These are phyloP conservation scores for Platycheirus rosarum DNA, from an alignment of 2,888 invertebrate genomes.

Conservation along the genomic window DNA sequence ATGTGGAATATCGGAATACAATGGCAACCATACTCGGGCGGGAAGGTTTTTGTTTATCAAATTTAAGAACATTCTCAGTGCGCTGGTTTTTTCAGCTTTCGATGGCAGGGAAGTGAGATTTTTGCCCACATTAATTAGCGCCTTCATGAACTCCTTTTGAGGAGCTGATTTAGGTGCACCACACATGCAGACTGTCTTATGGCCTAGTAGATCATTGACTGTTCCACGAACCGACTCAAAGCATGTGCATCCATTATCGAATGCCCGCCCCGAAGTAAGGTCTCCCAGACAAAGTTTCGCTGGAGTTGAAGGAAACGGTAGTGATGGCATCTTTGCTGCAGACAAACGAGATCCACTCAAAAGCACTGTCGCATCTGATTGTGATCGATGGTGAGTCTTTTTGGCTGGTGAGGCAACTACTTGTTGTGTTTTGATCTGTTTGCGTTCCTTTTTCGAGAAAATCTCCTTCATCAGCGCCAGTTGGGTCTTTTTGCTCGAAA, in stretches of 20 bases:
- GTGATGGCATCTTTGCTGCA: conserved; percentile 65
- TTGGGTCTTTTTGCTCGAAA: conserved; percentile 80
- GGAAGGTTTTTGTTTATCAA: conserved; percentile 98
- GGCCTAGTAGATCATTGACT: conserved; percentile 88
- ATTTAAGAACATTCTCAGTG: conserved; percentile 95
- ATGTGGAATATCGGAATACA: conserved; percentile 92
- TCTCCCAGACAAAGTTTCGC: conserved; percentile 92
- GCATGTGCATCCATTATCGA: conserved; percentile 97
- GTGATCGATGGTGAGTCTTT: conserved; percentile 92
- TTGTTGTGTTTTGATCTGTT: conserved; percentile 75
- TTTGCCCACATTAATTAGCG: conserved; percentile 93
- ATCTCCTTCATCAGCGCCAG: conserved; percentile 82
- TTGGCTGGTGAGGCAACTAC: conserved; percentile 83
- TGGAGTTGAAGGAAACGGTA: conserved; percentile 79
- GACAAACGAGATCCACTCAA: conserved; percentile 80
- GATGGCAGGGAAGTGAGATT: conserved; percentile 91
- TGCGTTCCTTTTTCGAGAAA: conserved; percentile 81
- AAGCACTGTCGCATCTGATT: conserved; percentile 90
- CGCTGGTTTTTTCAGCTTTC: conserved; percentile 95
- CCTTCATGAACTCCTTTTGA: conserved; percentile 93
- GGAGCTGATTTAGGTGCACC: conserved; percentile 91
- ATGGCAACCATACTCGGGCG: conserved; percentile 98
- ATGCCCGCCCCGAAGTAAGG: conserved; percentile 95
- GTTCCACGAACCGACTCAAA: conserved; percentile 91
- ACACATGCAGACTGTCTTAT: conserved; percentile 90